Conservation (phyloP, 2,888 invertebrate genomes). For the Punctoribates punctum region DNA sequence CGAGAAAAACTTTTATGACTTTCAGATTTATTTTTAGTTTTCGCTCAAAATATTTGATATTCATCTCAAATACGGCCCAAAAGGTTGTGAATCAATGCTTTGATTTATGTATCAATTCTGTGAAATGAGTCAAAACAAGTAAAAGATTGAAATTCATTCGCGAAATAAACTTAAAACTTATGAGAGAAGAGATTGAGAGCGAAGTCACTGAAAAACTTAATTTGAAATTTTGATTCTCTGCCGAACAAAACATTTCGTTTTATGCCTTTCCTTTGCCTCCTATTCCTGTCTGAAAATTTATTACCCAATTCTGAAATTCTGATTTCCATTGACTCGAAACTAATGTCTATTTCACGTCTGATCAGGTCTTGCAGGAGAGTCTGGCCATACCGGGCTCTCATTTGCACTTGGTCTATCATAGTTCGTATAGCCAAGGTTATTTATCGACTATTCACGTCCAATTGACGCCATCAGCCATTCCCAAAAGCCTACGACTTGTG, state of each 20-base stretch:
- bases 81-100: not conserved
- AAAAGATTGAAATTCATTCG: constrained; percentile 11
- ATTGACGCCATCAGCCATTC: constrained; percentile 70
- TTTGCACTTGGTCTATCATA: constrained; percentile 92
- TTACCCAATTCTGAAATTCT: not conserved
- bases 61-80: not conserved
- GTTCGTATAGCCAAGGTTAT: constrained; percentile 88
- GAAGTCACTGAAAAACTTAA: not conserved
- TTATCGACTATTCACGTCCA: constrained; percentile 87
- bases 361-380: constrained; percentile 84
- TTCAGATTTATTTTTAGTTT: not conserved
- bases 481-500: constrained; percentile 75
- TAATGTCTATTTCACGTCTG: not conserved
- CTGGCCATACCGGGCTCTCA: constrained; percentile 90
- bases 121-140: not conserved
- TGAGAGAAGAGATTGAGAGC: not conserved
- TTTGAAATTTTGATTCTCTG: not conserved
- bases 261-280: not conserved
- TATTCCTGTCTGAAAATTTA: not conserved
- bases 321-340: not conserved
- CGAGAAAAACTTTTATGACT: constrained; percentile 7
- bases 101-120: constrained; percentile 12
- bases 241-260: not conserved
- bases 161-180: not conserved
- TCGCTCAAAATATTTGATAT: not conserved